phyloP scores from a whole-genome alignment of 2,888 invertebrate genomes.

The Dichetophora obliterata region DNA sequence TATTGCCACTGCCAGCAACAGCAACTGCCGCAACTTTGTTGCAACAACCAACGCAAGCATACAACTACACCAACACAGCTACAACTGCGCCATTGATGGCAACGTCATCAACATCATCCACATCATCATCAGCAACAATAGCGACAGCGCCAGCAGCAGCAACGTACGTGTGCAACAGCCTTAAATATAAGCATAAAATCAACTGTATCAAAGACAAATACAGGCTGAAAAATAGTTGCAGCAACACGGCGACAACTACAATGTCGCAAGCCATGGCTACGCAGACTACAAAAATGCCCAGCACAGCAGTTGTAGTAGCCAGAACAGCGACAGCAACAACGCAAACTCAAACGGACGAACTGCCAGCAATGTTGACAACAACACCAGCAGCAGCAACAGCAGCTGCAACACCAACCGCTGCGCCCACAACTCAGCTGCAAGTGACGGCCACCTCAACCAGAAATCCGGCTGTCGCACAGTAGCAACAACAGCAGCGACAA shows the following conservation, averaged over 20 bases:
- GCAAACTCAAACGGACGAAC: conserved; percentile 67
- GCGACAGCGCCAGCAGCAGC: conserved; percentile 38
- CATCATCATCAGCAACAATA: conserved; percentile 46
- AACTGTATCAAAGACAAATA: conserved; percentile 51
- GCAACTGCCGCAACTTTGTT: conserved; percentile 9
- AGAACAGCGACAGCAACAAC: conserved; percentile 62
- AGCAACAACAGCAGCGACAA: conserved; percentile 41
- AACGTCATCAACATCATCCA: conserved; percentile 44
- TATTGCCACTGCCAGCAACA: conserved; percentile 4
- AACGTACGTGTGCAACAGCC: conserved; percentile 27
- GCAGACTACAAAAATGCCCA: conserved; percentile 49
- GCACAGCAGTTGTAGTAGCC: conserved; percentile 46
- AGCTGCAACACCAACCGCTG: conserved; percentile 30
- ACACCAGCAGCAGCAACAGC: conserved; percentile 45
- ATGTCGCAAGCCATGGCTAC: conserved; percentile 51
- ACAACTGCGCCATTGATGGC: conserved; percentile 46
- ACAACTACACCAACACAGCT: not conserved
- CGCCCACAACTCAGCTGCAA: conserved; percentile 46
- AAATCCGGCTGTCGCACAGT: conserved; percentile 39
- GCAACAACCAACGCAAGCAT: not conserved
- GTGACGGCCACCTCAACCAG: conserved; percentile 41
- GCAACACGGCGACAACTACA: conserved; percentile 37
- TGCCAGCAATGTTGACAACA: conserved; percentile 47
- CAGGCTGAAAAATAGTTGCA: conserved; percentile 48
- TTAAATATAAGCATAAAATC: conserved; percentile 43